These are phyloP conservation scores for Phrynosoma platyrhinos DNA, from an alignment of 2,113 vertebrate genomes.

Conservation along the genomic window DNA sequence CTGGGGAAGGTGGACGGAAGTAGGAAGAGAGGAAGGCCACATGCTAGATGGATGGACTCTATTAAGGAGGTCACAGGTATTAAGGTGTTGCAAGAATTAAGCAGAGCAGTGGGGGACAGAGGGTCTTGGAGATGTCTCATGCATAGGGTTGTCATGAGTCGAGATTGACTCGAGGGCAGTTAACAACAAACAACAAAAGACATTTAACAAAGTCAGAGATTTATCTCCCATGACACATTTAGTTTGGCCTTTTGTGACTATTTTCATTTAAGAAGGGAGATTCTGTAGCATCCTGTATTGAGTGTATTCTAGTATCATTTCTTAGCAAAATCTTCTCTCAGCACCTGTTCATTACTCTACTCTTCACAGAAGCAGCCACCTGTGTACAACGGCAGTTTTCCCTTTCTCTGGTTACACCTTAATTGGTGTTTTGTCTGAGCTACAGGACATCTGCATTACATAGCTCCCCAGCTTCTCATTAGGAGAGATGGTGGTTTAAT, in stretches of 20 bases:
- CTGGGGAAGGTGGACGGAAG: no score
- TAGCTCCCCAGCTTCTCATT: background rate
- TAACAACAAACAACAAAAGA: no score
- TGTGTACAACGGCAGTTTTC: slow-evolving; percentile 7
- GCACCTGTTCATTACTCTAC: slow-evolving; percentile 9
- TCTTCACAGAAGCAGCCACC: background rate
- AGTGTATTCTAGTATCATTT: background rate
- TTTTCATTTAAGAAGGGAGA: background rate
- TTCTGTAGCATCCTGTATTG: background rate
- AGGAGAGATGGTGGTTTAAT: background rate
- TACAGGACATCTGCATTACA: background rate
- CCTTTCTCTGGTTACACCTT: background rate
- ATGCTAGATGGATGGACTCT: no score
- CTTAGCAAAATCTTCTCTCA: slow-evolving; percentile 16
- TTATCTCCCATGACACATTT: background rate
- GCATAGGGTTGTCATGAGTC: no score
- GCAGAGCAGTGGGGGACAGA: no score
- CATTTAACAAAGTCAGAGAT: no score
- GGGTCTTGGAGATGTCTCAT: no score
- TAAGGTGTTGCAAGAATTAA: no score
- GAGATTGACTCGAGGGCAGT: no score
- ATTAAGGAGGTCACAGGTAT: no score
- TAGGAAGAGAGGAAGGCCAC: no score
- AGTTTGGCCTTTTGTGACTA: background rate
- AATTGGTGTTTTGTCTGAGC: background rate